Percentiles rank a stretch among this genome's conserved stretches.
Evolutionary conservation across 2,797 vertebrate genomes (phyloP).

Genomic region (Cryptoprocta ferox): DNA sequence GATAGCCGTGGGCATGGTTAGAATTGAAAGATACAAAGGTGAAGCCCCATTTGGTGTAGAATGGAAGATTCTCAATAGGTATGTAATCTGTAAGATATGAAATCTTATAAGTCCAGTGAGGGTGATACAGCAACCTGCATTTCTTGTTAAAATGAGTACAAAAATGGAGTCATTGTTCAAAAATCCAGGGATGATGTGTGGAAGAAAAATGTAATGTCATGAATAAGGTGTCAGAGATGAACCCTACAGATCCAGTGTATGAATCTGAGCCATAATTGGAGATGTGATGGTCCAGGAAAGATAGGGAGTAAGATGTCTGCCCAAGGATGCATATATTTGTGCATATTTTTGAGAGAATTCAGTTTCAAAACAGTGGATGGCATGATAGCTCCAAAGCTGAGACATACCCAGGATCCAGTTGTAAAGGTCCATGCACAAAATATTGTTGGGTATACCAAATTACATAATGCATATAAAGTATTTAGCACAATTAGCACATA

Average conservation of each 20-base stretch:
- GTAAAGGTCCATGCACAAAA: not conserved
- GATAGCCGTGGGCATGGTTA: not conserved
- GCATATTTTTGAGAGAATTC: constrained; percentile 27
- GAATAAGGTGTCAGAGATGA: not conserved
- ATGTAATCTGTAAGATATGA: not conserved
- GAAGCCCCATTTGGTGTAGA: not conserved
- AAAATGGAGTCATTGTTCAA: constrained; percentile 36
- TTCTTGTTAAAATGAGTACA: constrained; percentile 5
- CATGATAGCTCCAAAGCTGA: not conserved
- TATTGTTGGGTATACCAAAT: not conserved
- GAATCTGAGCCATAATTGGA: not conserved
- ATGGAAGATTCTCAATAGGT: not conserved
- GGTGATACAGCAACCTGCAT: not conserved
- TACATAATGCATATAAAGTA: not conserved
- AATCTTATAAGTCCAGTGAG: not conserved
- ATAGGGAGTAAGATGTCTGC: not conserved
- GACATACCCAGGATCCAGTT: constrained; percentile 12
- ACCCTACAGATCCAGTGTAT: not conserved
- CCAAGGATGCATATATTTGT: not conserved
- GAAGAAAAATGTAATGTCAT: not conserved
- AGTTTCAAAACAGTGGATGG: not conserved
- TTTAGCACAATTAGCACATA: not conserved
- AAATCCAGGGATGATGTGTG: not conserved
- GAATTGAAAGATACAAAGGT: constrained; percentile 1
- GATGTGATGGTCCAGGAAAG: not conserved